A percentile compares a stretch with the other conserved stretches of the same genome.
phyloP scores from a whole-genome alignment of 2,888 invertebrate genomes.

The Mechanitis mazaeus region DNA sequence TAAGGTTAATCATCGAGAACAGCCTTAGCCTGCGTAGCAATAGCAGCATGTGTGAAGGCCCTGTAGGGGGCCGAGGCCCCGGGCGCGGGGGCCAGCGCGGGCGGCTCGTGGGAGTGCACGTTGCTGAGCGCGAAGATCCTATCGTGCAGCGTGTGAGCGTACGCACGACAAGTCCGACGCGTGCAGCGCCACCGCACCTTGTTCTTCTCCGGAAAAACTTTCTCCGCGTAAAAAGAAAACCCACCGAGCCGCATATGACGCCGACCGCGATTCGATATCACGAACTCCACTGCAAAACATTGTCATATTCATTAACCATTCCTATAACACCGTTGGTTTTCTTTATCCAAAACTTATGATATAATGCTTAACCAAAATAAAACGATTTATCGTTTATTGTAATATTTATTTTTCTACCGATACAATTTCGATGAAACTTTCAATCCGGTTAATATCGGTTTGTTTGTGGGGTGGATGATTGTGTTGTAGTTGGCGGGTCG shows the following conservation, averaged over 20 bases:
- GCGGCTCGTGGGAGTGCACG: constrained; percentile 69
- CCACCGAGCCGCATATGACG: constrained; percentile 72
- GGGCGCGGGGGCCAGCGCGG: constrained; percentile 36
- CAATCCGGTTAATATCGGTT: constrained; percentile 51
- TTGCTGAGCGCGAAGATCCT: constrained; percentile 71
- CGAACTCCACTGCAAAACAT: constrained; percentile 73
- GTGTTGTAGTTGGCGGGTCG: constrained; percentile 44
- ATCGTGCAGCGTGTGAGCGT: constrained; percentile 71
- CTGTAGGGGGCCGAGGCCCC: constrained; percentile 37
- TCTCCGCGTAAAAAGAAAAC: constrained; percentile 73
- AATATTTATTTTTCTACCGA: constrained; percentile 28
- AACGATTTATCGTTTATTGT: background rate
- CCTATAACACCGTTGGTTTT: constrained; percentile 14
- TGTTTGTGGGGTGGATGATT: constrained; percentile 50
- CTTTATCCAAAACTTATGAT: background rate
- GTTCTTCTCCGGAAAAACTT: constrained; percentile 71
- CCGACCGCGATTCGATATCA: constrained; percentile 73
- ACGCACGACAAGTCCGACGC: constrained; percentile 70
- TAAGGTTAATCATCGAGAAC: constrained; percentile 51
- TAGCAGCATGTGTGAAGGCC: constrained; percentile 36
- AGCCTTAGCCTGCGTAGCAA: constrained; percentile 52
- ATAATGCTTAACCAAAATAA: background rate
- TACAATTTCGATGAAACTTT: constrained; percentile 65
- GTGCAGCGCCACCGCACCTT: constrained; percentile 75
- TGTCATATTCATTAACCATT: constrained; percentile 44